These are phyloP conservation scores for Gobio gobio DNA, from an alignment of 2,113 vertebrate genomes.

Conservation along the genomic window DNA sequence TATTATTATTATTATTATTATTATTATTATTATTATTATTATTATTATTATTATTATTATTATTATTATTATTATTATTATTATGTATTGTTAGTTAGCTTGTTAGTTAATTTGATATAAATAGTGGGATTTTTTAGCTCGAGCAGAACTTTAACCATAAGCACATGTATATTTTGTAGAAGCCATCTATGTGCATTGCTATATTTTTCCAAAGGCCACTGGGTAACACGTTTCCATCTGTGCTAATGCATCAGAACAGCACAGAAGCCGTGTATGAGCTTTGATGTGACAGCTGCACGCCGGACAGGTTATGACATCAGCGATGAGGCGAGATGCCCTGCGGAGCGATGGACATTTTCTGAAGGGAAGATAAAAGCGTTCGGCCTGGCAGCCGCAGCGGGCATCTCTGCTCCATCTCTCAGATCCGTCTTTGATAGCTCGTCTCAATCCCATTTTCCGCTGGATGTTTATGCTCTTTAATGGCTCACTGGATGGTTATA, in stretches of 20 bases:
- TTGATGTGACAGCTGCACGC: conserved; percentile 12
- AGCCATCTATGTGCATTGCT: background rate
- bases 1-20: too few species aligned
- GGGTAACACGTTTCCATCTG: background rate
- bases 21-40: too few species aligned
- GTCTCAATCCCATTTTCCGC: conserved; percentile 4
- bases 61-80: too few species aligned
- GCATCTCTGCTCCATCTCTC: conserved; percentile 16
- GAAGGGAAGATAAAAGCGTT: conserved; percentile 20
- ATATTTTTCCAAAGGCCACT: background rate
- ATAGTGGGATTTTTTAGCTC: background rate
- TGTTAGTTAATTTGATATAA: background rate
- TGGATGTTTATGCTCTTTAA: conserved; percentile 24
- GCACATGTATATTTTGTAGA: background rate
- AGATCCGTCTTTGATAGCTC: conserved; percentile 10
- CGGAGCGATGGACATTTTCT: background rate
- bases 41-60: too few species aligned
- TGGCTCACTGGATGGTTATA: conserved; percentile 2
- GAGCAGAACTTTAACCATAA: background rate
- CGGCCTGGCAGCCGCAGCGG: background rate
- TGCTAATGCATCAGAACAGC: background rate
- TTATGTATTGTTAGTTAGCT: too few species aligned
- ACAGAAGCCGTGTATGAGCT: background rate
- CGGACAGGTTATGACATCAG: conserved; percentile 22
- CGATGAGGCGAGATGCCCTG: background rate